Conservation (phyloP, 2,888 invertebrate species). For the Phyllotreta cruciferae region DNA sequence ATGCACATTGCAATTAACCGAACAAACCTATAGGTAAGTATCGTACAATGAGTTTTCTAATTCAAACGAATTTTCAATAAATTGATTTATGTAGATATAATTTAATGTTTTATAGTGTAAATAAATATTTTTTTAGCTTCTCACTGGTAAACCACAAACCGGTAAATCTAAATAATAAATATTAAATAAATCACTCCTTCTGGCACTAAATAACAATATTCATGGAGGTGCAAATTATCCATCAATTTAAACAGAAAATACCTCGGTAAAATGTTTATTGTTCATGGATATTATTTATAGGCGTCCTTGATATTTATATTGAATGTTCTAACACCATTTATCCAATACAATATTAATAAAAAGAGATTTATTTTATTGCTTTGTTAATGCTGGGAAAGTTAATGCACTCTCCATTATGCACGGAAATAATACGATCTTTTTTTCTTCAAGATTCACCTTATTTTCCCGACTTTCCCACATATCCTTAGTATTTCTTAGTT, state of each 20-base stretch:
- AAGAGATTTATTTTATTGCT: constrained; percentile 2
- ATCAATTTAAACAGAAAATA: constrained; percentile 15
- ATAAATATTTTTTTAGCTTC: not conserved
- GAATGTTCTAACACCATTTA: constrained; percentile 3
- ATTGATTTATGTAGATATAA: not conserved
- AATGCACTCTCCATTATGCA: not conserved
- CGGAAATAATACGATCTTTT: too few species aligned
- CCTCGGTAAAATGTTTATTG: constrained; percentile 14
- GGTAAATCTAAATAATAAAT: constrained; percentile 11
- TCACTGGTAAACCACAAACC: constrained; percentile 10
- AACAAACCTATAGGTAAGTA: too few species aligned
- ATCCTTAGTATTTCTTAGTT: too few species aligned
- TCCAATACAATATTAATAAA: not conserved
- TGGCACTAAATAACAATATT: constrained; percentile 1
- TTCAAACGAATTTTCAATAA: too few species aligned
- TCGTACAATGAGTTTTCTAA: too few species aligned
- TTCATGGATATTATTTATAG: constrained; percentile 15
- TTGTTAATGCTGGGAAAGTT: constrained; percentile 1
- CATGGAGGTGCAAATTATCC: constrained; percentile 12
- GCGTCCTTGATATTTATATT: constrained; percentile 15
- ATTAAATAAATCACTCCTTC: constrained; percentile 13
- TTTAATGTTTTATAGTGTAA: not conserved
- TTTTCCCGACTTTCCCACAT: too few species aligned
- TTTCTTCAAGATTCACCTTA: too few species aligned
- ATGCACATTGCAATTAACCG: not conserved